phyloP scores from a whole-genome alignment of 2,797 vertebrate genomes.

The Manis pentadactyla region DNA sequence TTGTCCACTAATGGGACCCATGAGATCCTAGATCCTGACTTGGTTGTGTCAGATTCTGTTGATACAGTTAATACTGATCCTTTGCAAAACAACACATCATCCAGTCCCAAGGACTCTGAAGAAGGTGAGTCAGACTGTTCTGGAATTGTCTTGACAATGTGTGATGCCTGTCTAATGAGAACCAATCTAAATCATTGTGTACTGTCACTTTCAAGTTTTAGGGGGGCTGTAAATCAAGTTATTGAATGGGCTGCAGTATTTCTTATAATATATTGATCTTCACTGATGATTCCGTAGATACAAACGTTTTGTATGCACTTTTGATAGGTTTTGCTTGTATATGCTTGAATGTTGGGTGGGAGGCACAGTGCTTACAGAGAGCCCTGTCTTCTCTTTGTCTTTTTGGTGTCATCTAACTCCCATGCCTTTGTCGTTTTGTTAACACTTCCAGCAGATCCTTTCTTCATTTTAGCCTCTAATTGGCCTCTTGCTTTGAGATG shows the following conservation, averaged over 20 bases:
- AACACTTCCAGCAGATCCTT: not conserved
- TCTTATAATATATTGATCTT: conserved; percentile 2
- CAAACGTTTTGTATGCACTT: conserved; percentile 5
- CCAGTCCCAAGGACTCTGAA: conserved; percentile 78
- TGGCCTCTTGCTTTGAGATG: conserved; percentile 1
- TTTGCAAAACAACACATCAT: conserved; percentile 81
- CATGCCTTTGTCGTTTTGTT: not conserved
- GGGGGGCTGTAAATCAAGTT: conserved; percentile 47
- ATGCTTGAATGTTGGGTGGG: not conserved
- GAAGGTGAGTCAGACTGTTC: conserved; percentile 83
- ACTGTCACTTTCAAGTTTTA: not conserved
- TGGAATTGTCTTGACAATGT: conserved; percentile 8
- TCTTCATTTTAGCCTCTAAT: not conserved
- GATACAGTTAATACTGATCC: conserved; percentile 78
- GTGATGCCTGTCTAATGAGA: conserved; percentile 30
- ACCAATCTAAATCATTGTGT: conserved; percentile 30
- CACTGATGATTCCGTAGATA: not conserved
- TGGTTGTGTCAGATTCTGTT: conserved; percentile 73
- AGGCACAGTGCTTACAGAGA: not conserved
- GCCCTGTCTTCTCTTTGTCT: not conserved
- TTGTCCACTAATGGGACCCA: conserved; percentile 83
- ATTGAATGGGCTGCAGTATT: not conserved
- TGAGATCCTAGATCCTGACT: conserved; percentile 82
- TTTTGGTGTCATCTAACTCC: not conserved
- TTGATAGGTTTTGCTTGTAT: not conserved